Evolutionary conservation across 2,113 vertebrate genomes (phyloP).

Genomic region (Cyprinodon tularosa): DNA sequence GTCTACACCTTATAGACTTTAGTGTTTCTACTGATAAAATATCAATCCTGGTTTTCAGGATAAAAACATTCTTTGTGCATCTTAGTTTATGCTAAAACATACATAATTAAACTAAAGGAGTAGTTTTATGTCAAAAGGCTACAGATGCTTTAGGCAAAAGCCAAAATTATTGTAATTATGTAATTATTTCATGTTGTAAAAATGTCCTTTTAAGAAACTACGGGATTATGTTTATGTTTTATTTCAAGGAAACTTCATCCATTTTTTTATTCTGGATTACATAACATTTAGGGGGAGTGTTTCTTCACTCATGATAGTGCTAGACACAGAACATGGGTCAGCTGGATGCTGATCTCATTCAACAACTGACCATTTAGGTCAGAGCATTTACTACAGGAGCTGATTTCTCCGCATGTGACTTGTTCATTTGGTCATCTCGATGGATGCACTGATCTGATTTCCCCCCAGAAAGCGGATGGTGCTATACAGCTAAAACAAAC

Average conservation of each 20-base stretch:
- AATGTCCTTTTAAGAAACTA: background rate
- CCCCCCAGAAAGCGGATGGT: slow-evolving; percentile 62
- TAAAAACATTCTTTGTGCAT: background rate
- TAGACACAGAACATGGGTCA: slow-evolving; percentile 14
- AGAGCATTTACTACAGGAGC: slow-evolving; percentile 13
- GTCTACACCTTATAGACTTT: background rate
- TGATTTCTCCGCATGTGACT: slow-evolving; percentile 2
- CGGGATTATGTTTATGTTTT: background rate
- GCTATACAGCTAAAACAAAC: slow-evolving; percentile 31
- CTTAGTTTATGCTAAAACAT: background rate
- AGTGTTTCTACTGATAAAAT: background rate
- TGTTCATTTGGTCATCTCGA: slow-evolving; percentile 9
- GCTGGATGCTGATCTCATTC: slow-evolving; percentile 53
- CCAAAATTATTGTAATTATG: background rate
- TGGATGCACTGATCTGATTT: slow-evolving; percentile 56
- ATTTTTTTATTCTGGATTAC: background rate
- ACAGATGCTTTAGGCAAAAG: background rate
- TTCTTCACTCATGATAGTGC: background rate
- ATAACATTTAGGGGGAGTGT: background rate
- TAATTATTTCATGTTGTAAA: background rate
- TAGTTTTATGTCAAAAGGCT: background rate
- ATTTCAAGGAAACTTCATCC: background rate
- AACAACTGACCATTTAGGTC: slow-evolving; percentile 48
- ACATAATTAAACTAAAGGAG: background rate
- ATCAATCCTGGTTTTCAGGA: background rate